Evolutionary conservation across 2,113 vertebrate genomes (phyloP).

Genomic region (Anguilla rostrata): DNA sequence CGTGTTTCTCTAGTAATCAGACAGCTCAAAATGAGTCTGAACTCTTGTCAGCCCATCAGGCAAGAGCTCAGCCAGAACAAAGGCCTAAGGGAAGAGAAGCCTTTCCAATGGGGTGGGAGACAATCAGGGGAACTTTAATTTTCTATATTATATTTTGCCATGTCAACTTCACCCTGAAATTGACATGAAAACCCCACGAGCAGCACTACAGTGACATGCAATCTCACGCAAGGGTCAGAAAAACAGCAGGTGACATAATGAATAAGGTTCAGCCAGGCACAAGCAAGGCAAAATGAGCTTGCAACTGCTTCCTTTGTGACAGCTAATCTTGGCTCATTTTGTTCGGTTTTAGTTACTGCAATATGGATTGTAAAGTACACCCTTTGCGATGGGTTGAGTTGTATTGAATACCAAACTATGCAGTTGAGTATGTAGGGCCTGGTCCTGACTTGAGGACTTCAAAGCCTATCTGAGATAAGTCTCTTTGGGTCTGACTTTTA

Average conservation of each 20-base stretch:
- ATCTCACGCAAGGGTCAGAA: background rate
- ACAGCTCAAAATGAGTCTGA: conserved; percentile 1
- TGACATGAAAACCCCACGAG: background rate
- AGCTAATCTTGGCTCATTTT: too few species aligned
- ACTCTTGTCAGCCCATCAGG: background rate
- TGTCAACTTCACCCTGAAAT: background rate
- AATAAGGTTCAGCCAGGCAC: background rate
- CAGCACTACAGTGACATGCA: background rate
- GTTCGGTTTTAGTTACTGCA: too few species aligned
- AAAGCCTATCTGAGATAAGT: too few species aligned
- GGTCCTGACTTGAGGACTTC: too few species aligned
- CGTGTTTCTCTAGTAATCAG: background rate
- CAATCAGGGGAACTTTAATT: background rate
- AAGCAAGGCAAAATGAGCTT: background rate
- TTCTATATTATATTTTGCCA: background rate
- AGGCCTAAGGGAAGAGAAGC: background rate
- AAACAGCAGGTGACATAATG: background rate
- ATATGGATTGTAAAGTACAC: too few species aligned
- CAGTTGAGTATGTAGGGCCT: too few species aligned
- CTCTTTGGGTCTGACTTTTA: too few species aligned
- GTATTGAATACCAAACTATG: too few species aligned
- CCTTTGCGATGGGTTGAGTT: too few species aligned
- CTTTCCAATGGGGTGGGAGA: background rate
- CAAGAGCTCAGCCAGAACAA: background rate
- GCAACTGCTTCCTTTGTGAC: too few species aligned